Conservation (phyloP, 2,113 vertebrate genomes). For the Piprites chloris region DNA sequence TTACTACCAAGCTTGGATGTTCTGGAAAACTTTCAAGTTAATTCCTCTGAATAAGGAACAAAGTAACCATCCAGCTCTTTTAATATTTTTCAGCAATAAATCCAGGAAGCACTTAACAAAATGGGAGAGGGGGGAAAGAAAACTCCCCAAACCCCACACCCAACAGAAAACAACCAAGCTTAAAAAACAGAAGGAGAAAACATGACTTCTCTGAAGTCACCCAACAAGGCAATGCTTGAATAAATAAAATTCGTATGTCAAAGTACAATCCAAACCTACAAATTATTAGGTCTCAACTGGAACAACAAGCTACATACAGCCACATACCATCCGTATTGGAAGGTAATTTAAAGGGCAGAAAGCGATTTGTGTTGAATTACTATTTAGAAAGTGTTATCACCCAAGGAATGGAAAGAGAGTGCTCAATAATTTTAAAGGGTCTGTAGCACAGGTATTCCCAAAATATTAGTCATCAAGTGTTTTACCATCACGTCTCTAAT, state of each 20-base stretch:
- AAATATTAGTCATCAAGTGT: neutral
- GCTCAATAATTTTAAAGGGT: neutral
- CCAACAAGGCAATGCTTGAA: neutral
- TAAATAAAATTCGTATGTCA: neutral
- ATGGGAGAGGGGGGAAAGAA: neutral
- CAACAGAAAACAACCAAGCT: neutral
- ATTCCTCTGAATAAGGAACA: neutral
- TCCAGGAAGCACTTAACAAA: neutral
- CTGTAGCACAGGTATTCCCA: neutral
- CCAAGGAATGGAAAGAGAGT: neutral
- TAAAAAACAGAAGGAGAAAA: neutral
- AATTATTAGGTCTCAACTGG: neutral
- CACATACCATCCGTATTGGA: neutral
- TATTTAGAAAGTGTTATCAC: neutral
- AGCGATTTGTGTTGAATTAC: neutral
- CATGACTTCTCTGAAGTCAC: neutral
- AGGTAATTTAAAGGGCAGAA: neutral
- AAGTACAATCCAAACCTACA: neutral
- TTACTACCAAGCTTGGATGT: neutral
- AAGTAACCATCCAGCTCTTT: neutral
- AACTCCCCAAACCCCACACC: neutral
- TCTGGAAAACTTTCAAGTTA: neutral
- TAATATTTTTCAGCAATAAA: neutral
- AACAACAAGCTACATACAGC: neutral
- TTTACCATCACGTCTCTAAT: neutral